Evolutionary conservation across 2,113 vertebrate species (phyloP).

Genomic region (Gnathonemus echidnorhynchus): DNA sequence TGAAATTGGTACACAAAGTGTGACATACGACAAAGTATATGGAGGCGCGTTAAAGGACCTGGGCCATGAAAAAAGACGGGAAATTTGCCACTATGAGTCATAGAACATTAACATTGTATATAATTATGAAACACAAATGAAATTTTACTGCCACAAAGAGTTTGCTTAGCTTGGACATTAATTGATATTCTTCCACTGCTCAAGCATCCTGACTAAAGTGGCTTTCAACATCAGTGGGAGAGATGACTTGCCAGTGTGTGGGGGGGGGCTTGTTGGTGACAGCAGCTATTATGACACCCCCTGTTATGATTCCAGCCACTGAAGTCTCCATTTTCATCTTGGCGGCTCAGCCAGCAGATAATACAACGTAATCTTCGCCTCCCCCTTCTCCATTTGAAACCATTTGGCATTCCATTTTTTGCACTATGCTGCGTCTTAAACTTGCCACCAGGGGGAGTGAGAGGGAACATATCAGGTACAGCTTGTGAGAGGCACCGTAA

Average conservation of each 20-base stretch:
- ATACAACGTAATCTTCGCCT: background rate
- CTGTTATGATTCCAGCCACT: background rate
- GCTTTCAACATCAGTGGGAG: slow-evolving; percentile 13
- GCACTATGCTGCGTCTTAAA: background rate
- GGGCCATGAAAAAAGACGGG: background rate
- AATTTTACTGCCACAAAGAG: background rate
- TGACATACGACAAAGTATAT: background rate
- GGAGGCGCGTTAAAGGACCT: background rate
- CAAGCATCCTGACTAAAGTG: slow-evolving; percentile 15
- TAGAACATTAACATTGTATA: background rate
- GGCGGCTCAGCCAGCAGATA: background rate
- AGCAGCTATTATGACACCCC: background rate
- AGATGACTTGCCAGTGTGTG: background rate
- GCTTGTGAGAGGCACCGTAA: background rate
- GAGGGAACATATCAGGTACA: background rate
- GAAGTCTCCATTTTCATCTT: slow-evolving; percentile 3
- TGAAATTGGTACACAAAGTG: background rate
- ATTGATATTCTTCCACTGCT: slow-evolving; percentile 21
- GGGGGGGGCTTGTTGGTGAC: background rate
- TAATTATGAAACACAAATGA: background rate
- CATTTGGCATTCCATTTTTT: background rate
- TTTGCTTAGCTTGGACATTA: background rate
- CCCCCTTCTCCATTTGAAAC: background rate
- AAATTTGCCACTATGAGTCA: background rate
- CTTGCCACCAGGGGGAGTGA: background rate